Percentiles rank a stretch among this genome's conserved stretches.
Conservation (phyloP, 2,888 invertebrate genomes). For the Mimachlamys varia region DNA sequence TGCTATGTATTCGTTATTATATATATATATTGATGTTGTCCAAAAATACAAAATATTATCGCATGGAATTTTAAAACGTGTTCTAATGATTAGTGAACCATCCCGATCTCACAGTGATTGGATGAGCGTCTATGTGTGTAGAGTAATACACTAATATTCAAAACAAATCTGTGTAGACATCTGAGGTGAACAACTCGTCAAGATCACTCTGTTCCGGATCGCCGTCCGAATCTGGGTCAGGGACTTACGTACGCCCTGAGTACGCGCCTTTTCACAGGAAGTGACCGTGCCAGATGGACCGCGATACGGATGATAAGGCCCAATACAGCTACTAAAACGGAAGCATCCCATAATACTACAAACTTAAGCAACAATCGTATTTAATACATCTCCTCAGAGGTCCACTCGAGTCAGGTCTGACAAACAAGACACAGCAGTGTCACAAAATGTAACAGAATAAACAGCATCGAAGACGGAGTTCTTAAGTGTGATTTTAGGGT, state of each 20-base stretch:
- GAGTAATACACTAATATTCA: background rate
- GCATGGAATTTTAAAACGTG: no score
- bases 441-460: background rate
- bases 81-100: no score
- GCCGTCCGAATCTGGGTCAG: slow-evolving; percentile 14
- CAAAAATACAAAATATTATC: no score
- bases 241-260: slow-evolving; percentile 21
- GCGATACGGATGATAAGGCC: slow-evolving; percentile 13
- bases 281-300: slow-evolving; percentile 36
- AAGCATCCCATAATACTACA: slow-evolving; percentile 33
- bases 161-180: background rate
- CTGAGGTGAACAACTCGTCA: background rate
- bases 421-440: slow-evolving; percentile 5
- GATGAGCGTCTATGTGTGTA: background rate
- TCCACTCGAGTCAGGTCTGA: background rate
- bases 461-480: background rate
- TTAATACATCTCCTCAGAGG: background rate
- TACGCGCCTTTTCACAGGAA: background rate
- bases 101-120: no score
- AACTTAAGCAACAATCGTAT: slow-evolving; percentile 31
- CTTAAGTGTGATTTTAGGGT: background rate
- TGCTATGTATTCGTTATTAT: no score
- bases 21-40: no score
- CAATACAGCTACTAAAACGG: slow-evolving; percentile 35
- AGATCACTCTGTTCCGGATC: slow-evolving; percentile 20